Percentiles rank a stretch among this genome's conserved stretches.
These are phyloP conservation scores for Lepidotrigona ventralis DNA, from an alignment of 1,140 invertebrate species.

Conservation along the genomic window DNA sequence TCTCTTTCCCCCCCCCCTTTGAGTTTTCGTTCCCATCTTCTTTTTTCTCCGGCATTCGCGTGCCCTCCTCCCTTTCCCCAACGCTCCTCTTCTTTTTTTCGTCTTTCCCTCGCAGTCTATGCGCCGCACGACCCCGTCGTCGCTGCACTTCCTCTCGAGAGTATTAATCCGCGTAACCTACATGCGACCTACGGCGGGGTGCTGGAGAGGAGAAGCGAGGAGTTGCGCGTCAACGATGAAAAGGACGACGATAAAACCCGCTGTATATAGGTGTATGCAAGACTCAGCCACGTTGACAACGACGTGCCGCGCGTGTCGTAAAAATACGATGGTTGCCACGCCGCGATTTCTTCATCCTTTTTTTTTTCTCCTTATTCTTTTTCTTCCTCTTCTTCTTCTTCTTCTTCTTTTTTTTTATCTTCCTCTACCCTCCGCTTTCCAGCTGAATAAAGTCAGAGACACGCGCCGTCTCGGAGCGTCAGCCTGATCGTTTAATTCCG, in stretches of 20 bases:
- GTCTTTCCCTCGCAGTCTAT: not conserved
- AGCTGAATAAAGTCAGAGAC: not conserved
- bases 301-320: slow-evolving; percentile 20
- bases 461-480: not conserved
- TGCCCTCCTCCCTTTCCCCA: no score
- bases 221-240: slow-evolving; percentile 16
- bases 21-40: slow-evolving; percentile 8
- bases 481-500: slow-evolving; percentile 13
- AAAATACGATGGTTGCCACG: slow-evolving; percentile 26
- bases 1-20: not conserved
- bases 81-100: not conserved
- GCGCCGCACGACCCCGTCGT: not conserved
- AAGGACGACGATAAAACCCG: slow-evolving; percentile 36
- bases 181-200: not conserved
- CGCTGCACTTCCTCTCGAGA: slow-evolving; percentile 17
- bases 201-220: not conserved
- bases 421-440: no score
- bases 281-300: slow-evolving; percentile 8
- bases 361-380: no score
- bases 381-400: not conserved
- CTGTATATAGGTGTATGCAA: slow-evolving; percentile 16
- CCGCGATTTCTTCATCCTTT: slow-evolving; percentile 7
- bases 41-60: not conserved
- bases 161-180: slow-evolving; percentile 48
- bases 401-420: not conserved